Base-by-base conservation (phyloP, 2,888 invertebrate species). In the Tortricodes alternella region DNA sequence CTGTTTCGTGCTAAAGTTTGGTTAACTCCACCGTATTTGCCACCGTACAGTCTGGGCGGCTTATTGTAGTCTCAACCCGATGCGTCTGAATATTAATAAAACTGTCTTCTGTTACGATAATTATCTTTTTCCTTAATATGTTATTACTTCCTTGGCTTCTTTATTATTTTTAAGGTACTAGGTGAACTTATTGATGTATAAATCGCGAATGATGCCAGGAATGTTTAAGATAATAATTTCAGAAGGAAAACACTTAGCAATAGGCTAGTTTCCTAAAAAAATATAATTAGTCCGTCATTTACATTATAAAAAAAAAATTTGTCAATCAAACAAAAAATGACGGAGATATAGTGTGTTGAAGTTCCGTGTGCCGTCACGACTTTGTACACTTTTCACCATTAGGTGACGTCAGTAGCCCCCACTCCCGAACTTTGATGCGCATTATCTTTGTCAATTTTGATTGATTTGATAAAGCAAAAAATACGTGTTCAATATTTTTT, bases 1-100 rank as follows among this genome's bases (percentile, higher is more conserved):
- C 64, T 63, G 63, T 70, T 69, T 66, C 67, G 64, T 68, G 68
- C 70, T 66, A 71, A 73, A 75, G 73, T 78, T 76, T 65, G 68
- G 73, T 76, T 74, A 72, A 65, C 55, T 38, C 50, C 62, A 61
- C 62, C 53, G 53, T 62, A 59, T 63, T 70, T 69, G 70, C 69
- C 61, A 62, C 68, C 66, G 61, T 53, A 58, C 53, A 52, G 53
- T 38, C 49, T 44, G 46, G 48, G 18, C 39, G 39, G 39, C 44
- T 38, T 38, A 50, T 44, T 50, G 44, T 56, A 56, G 50, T 50
- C 50, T 56, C 24, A 38, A 32, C 27, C 29, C 37, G 21, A 56
- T 44, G 44, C 50, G 56, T 50, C 50, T 50, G 32, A 56, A 50
- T 44, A 44, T 44, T 8, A 50, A 56, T 16, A n/a, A 27, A 52